Conservation (phyloP, 2,113 vertebrate species). For the Condylura cristata region DNA sequence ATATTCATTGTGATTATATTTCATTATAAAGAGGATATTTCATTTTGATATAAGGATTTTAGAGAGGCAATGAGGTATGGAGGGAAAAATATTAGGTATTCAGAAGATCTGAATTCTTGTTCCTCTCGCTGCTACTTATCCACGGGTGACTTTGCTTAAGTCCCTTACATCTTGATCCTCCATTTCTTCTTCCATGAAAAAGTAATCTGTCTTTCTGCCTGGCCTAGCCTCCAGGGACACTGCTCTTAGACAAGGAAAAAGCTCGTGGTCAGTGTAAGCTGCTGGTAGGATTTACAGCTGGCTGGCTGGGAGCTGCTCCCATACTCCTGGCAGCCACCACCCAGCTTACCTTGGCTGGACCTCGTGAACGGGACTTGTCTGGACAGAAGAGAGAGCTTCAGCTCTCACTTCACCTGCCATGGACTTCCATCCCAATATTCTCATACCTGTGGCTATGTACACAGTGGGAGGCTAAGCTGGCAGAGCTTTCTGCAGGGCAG, state of each 20-base stretch:
- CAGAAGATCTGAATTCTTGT: not conserved
- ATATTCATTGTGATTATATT: constrained; percentile 54
- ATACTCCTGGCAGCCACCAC: not conserved
- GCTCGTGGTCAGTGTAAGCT: not conserved
- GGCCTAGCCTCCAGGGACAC: not conserved
- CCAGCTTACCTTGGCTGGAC: not conserved
- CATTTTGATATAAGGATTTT: constrained; percentile 39
- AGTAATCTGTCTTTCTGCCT: not conserved
- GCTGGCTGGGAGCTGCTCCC: not conserved
- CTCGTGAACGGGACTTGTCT: not conserved
- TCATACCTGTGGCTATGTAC: not conserved
- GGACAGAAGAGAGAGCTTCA: not conserved
- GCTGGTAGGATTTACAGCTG: not conserved
- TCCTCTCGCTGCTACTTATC: not conserved
- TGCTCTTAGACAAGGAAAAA: not conserved
- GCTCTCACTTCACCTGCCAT: not conserved
- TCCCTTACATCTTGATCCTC: not conserved
- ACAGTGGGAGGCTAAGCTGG: not conserved
- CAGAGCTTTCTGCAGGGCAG: not conserved
- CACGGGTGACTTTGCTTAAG: not conserved
- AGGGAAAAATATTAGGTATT: not conserved
- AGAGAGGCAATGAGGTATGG: not conserved
- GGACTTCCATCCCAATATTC: not conserved
- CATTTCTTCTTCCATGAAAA: not conserved
- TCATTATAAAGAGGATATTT: constrained; percentile 40